Percentiles rank a stretch among this genome's conserved stretches.
phyloP scores from a whole-genome alignment of 2,888 invertebrate species.

The Andrena camellia region DNA sequence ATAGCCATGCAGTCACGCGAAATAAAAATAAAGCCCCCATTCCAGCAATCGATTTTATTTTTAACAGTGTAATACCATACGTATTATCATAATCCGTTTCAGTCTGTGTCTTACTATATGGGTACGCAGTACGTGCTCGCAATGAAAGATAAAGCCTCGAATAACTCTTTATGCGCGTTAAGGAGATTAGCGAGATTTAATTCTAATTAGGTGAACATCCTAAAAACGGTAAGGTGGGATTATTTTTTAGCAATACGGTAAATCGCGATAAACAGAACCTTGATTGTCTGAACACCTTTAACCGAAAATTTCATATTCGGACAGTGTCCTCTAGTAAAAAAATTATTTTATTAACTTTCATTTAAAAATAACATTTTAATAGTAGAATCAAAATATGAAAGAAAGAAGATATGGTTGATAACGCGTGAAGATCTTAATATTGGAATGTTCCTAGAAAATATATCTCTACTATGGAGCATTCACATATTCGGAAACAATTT shows the following conservation, averaged over 20 bases:
- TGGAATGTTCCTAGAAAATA: too few species aligned
- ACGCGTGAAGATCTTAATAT: too few species aligned
- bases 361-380: neutral
- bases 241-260: neutral
- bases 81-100: slow-evolving; percentile 17
- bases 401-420: too few species aligned
- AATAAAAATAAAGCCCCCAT: neutral
- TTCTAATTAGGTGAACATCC: neutral
- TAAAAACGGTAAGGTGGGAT: neutral
- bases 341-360: too few species aligned
- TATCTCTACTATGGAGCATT: too few species aligned
- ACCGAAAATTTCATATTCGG: too few species aligned
- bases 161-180: neutral
- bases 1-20: too few species aligned
- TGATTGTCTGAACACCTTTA: too few species aligned
- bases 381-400: neutral
- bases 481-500: too few species aligned
- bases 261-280: neutral
- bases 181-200: neutral
- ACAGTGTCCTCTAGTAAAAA: too few species aligned
- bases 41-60: neutral
- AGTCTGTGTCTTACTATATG: neutral
- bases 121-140: neutral
- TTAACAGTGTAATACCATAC: neutral
- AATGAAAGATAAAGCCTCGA: neutral